Evolutionary conservation across 2,797 vertebrate genomes (phyloP).

Genomic region (Aselliscus stoliczkanus): DNA sequence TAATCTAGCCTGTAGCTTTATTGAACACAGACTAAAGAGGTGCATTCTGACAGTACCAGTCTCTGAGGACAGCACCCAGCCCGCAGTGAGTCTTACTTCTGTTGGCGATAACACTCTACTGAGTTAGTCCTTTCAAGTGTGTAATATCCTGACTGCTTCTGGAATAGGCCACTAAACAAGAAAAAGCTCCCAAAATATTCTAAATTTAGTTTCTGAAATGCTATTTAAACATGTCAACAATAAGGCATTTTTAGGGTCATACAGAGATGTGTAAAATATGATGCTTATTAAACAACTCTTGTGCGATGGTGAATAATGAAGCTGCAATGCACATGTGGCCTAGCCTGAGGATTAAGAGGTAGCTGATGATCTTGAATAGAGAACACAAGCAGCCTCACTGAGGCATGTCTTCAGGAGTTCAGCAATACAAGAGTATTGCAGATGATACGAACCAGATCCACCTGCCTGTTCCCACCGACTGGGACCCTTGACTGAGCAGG

Average conservation of each 20-base stretch:
- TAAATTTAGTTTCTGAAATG: background rate
- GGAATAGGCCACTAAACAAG: background rate
- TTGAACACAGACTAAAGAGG: background rate
- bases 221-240: background rate
- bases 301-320: background rate
- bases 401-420: background rate
- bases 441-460: fast-evolving
- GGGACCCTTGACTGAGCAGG: background rate
- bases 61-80: background rate
- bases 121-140: background rate
- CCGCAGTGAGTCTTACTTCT: background rate
- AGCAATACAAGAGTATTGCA: background rate
- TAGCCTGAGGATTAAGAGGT: background rate
- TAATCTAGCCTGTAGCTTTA: background rate
- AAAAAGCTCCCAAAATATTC: background rate
- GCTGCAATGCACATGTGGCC: background rate
- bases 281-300: background rate
- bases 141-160: background rate
- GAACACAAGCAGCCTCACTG: background rate
- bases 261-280: background rate
- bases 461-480: background rate
- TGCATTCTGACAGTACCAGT: background rate
- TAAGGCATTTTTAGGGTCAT: background rate
- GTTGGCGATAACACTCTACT: background rate
- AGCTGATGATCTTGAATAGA: background rate